These are phyloP conservation scores for Apoderus coryli DNA, from an alignment of 2,888 invertebrate genomes.

Conservation along the genomic window DNA sequence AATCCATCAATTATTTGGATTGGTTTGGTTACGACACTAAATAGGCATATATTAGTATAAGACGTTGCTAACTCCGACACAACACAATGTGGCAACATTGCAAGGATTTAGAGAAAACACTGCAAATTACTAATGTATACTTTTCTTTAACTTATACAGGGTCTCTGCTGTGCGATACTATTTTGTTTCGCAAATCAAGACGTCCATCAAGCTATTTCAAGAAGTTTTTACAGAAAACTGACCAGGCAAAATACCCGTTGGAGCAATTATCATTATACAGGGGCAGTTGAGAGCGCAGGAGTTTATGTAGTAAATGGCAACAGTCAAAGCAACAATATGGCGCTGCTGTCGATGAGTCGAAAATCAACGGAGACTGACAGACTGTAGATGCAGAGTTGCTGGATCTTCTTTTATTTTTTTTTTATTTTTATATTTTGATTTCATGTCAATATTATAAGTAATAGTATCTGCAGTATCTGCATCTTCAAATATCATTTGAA, in stretches of 20 bases:
- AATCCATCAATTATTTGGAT: too few relatives aligned
- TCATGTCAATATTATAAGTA: too few relatives aligned
- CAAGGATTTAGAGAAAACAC: neutral
- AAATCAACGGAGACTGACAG: neutral
- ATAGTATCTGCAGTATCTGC: too few relatives aligned
- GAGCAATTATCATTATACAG: slow-evolving; percentile 26
- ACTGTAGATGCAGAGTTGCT: neutral
- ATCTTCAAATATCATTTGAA: too few relatives aligned
- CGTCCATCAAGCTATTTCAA: slow-evolving; percentile 40
- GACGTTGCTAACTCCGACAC: too few relatives aligned
- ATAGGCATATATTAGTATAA: too few relatives aligned
- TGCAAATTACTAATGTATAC: neutral
- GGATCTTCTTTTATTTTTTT: too few relatives aligned
- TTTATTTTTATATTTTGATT: too few relatives aligned
- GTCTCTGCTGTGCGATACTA: slow-evolving; percentile 52
- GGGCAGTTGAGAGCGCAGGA: slow-evolving; percentile 25
- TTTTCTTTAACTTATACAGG: slow-evolving; percentile 43
- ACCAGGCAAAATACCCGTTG: slow-evolving; percentile 19
- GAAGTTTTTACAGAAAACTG: slow-evolving; percentile 12
- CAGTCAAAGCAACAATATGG: slow-evolving; percentile 18
- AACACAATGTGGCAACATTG: too few relatives aligned
- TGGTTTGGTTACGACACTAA: too few relatives aligned
- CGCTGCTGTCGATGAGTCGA: neutral
- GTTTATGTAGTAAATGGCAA: slow-evolving; percentile 27
- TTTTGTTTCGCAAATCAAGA: slow-evolving; percentile 68